Evolutionary conservation across 2,888 invertebrate species (phyloP), one percentile per base, ranked within the genome.

Genomic region (Polydrusus tereticollis): DNA sequence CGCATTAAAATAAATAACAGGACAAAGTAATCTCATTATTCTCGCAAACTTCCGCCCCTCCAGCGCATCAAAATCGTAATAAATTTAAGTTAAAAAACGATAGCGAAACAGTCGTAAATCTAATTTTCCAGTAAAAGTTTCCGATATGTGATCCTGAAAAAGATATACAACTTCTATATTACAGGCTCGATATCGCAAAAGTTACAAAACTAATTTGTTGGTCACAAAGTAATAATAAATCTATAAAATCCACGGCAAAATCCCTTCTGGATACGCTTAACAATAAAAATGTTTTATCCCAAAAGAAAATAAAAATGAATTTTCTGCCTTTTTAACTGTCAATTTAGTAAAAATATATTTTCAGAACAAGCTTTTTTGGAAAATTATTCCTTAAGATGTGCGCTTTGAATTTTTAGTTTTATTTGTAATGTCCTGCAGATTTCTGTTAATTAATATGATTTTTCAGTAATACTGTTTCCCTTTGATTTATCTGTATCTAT

Each of bases 111-210:
- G 62, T 26, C 52, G 55, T 62, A 69, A 69, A 69, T 69, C 69
- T 62, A 69, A 69, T 69, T 62, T 60, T 69, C 62, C 52, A 52
- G 59, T 62, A 69, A 62, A 69, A 69, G 52, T 69, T 69, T 69
- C 62, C 18, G 69, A 62, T 68, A 60, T 62, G 69, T 69, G 60
- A 62, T 69, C 41, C 62, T 10, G 55, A 52, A 60, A 55, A 62
- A 69, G 69, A 69, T 69, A 69, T 69, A 69, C 69, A 69, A 69
- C 69, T 69, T 69, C 55, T 23, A 41, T 41, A 62, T 55, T 62
- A 62, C 12, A n/a, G 20, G 43, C 21, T 7, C 33, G 62, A 69
- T 62, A 69, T 69, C 69, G 16, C 26, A 41, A 62, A 62, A 69
- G 69, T 69, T 69, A 38, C 62, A 16, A 50, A 52, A 69, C 50